phyloP scores from a whole-genome alignment of 2,113 vertebrate genomes.

The Cathartes aura region DNA sequence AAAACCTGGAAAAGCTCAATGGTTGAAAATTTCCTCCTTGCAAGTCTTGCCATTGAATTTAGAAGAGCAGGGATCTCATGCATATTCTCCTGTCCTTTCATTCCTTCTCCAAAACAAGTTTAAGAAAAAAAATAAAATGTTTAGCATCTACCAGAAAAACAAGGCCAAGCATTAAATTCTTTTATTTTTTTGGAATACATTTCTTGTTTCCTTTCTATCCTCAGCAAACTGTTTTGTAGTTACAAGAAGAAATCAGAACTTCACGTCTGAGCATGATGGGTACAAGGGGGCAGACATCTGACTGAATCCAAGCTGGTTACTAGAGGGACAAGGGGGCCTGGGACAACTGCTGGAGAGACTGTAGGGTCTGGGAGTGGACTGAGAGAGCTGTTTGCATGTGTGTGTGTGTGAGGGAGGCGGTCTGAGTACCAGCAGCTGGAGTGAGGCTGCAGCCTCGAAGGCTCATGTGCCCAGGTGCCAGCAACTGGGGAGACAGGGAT shows the following conservation, averaged over 20 bases:
- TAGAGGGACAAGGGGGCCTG: not conserved
- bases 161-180: not conserved
- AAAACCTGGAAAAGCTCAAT: not conserved
- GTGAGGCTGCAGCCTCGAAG: not conserved
- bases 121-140: not conserved
- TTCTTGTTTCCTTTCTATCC: not conserved
- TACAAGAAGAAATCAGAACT: not conserved
- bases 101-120: not conserved
- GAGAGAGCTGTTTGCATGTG: rapidly evolving
- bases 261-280: not conserved
- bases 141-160: not conserved
- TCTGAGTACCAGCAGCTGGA: not conserved
- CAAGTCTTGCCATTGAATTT: not conserved
- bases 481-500: not conserved
- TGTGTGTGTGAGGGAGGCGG: too few relatives aligned
- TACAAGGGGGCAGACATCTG: rapidly evolving
- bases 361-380: not conserved
- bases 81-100: not conserved
- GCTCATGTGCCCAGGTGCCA: not conserved
- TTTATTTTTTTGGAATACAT: not conserved
- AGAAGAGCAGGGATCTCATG: not conserved
- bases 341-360: not conserved
- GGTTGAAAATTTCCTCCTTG: not conserved
- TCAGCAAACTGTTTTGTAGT: not conserved
- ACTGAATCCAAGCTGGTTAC: not conserved